Conservation (phyloP, 2,888 invertebrate species). For the Drosophila mayaguana region DNA sequence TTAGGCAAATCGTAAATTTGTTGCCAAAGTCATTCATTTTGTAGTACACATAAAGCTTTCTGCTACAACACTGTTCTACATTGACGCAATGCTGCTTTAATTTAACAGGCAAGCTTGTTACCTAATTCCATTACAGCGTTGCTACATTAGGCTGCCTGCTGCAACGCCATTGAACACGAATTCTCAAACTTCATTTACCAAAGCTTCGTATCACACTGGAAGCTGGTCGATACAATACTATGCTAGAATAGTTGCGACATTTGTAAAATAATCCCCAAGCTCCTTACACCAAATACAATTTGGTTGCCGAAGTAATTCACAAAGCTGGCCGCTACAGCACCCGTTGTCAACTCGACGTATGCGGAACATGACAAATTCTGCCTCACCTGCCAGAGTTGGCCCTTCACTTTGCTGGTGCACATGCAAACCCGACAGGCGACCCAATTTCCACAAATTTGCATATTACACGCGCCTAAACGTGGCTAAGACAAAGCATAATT, state of each 20-base stretch:
- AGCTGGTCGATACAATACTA: conserved; percentile 11
- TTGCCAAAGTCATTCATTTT: conserved; percentile 17
- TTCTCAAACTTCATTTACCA: no score
- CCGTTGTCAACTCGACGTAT: conserved; percentile 8
- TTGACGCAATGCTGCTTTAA: not conserved
- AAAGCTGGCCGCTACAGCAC: conserved; percentile 16
- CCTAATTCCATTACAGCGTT: no score
- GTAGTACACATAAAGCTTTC: not conserved
- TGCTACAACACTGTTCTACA: conserved; percentile 8
- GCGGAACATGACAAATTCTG: conserved; percentile 10
- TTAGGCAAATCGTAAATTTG: not conserved
- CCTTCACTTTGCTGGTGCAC: conserved; percentile 45
- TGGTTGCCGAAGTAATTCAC: conserved; percentile 8
- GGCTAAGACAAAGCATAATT: conserved; percentile 45
- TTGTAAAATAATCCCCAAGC: not conserved
- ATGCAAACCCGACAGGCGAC: conserved; percentile 42
- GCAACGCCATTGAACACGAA: no score
- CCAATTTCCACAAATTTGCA: conserved; percentile 75
- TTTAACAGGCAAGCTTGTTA: not conserved
- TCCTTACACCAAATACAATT: not conserved
- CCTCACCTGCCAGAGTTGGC: conserved; percentile 3
- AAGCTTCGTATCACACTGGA: not conserved
- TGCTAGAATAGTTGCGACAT: not conserved
- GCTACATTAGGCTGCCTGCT: no score
- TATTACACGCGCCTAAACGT: conserved; percentile 55